Evolutionary conservation across 2,113 vertebrate genomes (phyloP).

Genomic region (Garra rufa): DNA sequence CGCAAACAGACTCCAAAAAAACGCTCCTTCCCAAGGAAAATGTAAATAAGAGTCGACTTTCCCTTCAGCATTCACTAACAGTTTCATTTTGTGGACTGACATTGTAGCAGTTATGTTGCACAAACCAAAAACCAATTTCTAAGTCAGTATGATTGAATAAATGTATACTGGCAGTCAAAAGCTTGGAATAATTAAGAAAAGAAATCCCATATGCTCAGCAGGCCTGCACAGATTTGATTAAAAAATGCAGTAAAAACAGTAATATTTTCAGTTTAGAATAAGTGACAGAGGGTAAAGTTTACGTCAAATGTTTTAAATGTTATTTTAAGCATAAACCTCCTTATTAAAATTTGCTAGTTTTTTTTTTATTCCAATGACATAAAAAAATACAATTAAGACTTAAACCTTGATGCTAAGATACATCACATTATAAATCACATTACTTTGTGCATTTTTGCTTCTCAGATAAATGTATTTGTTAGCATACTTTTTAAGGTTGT

Average conservation of each 20-base stretch:
- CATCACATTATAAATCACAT: too few relatives aligned
- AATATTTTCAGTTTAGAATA: neutral
- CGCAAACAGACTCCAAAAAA: neutral
- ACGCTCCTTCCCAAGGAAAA: neutral
- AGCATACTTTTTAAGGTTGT: too few relatives aligned
- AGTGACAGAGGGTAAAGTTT: neutral
- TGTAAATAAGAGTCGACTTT: constrained; percentile 14
- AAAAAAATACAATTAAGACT: neutral
- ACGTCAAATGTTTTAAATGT: neutral
- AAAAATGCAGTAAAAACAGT: neutral
- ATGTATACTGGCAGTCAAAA: neutral
- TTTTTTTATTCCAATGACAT: neutral
- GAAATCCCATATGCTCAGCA: neutral
- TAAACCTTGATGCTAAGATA: neutral
- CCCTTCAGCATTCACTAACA: neutral
- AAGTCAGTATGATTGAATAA: neutral
- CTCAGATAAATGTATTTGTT: too few relatives aligned
- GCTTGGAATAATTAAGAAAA: neutral
- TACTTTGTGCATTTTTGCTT: neutral
- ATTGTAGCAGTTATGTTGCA: neutral
- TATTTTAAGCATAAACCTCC: neutral
- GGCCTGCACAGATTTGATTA: neutral
- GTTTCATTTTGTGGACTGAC: neutral
- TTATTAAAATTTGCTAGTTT: neutral
- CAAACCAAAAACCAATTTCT: neutral